phyloP scores from a whole-genome alignment of 2,113 vertebrate genomes.

The Vombatus ursinus region DNA sequence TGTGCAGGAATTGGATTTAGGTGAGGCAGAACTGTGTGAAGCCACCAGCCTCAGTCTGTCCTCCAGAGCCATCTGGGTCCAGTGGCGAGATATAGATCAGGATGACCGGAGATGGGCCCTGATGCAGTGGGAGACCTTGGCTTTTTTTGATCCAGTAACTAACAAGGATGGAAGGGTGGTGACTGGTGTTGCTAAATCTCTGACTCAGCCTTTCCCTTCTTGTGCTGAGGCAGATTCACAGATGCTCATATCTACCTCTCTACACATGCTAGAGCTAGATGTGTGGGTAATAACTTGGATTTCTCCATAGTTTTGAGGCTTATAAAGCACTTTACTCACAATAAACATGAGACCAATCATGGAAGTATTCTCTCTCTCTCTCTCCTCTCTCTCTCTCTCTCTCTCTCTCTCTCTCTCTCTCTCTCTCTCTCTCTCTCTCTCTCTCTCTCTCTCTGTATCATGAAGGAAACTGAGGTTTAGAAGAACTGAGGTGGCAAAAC shows the following conservation, averaged over 20 bases:
- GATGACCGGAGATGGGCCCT: no score
- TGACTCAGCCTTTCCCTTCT: neutral
- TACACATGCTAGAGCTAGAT: neutral
- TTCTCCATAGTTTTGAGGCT: neutral
- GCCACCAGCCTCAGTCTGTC: no score
- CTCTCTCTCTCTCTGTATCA: no score
- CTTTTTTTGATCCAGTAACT: neutral
- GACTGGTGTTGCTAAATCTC: neutral
- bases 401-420: no score
- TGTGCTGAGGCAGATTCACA: neutral
- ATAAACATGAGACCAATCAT: neutral
- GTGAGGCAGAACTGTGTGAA: no score
- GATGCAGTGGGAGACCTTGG: no score
- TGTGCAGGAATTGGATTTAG: no score
- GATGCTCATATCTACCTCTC: neutral
- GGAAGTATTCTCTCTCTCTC: neutral
- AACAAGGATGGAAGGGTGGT: neutral
- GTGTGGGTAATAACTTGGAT: neutral
- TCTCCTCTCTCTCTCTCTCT: no score
- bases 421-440: no score
- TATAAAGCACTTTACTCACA: neutral
- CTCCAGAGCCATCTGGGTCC: no score
- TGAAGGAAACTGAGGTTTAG: neutral
- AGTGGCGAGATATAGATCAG: no score
- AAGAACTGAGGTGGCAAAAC: no score